Base-by-base conservation (phyloP, 2,888 invertebrate genomes). In the Ormyrus pomaceus region DNA sequence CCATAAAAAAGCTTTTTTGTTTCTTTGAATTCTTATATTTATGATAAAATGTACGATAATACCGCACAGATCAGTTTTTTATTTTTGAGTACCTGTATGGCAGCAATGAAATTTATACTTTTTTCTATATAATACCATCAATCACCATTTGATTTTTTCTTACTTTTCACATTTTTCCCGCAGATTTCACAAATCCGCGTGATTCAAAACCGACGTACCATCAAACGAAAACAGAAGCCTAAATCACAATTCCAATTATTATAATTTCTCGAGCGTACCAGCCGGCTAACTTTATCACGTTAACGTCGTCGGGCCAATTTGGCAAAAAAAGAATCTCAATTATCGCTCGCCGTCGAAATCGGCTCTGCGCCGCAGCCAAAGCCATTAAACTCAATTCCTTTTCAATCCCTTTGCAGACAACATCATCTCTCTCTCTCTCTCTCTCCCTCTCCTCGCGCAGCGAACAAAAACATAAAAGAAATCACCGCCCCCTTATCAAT, bases 361-460 rank as follows among this genome's bases (percentile, higher is more conserved):
- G 45, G 7, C 6, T 11, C 45, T n/a, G 53, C 10, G 34, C 34
- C 34, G 2, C 34, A 3, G 34, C 34, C 34, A 34, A 34, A 11
- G 10, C 50, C 71, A 59, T 70, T 59, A 61, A 71, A 71, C 59
- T 71, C 61, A 61, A 71, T 71, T 71, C 55, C 71, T 61, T 51
- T 51, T 59, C 61, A 61, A 71, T 71, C 71, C 45, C 71, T 61
- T 61, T 71, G 50, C 8, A 58, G 19, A 5, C n/a, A n/a, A 19
- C 70, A 70, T 70, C 58, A 48, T 58, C 58, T 10, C 34, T n/a
- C 1, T 51, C 34, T 3, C n/a, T 13, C 53, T 7, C 7, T 11
- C 65, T 10, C 51, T 34, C 34, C 2, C 34, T 2, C 34, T 34
- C 34, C 34, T 2, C 34, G 34, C 2, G 34, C 34, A 1, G 2